phyloP scores from a whole-genome alignment of 1,140 invertebrate species.

The Brachionus manjavacas region DNA sequence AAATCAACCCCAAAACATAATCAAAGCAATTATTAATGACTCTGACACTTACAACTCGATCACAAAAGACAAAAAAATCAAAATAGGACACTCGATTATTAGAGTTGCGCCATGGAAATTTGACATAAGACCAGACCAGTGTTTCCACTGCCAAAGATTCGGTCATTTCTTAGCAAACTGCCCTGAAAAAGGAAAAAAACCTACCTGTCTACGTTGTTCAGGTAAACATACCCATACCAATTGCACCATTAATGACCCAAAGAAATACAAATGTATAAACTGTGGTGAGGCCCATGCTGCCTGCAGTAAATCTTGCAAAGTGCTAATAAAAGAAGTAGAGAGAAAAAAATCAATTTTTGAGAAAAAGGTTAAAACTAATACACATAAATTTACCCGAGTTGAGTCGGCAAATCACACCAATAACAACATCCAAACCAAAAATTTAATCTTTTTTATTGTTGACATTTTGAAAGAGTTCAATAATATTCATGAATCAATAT shows the following conservation, averaged over 20 bases:
- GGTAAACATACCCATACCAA: not conserved
- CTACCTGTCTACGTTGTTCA: not conserved
- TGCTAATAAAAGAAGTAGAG: too few species aligned
- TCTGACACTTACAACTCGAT: not conserved
- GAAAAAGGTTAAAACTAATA: not conserved
- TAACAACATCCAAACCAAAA: not conserved
- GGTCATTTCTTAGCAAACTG: not conserved
- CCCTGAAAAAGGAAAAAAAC: not conserved
- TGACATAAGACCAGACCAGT: not conserved
- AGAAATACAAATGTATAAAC: not conserved
- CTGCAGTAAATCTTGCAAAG: not conserved
- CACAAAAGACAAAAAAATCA: not conserved
- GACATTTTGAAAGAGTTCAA: not conserved
- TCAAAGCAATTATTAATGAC: not conserved
- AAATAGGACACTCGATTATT: not conserved
- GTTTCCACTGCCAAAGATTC: not conserved
- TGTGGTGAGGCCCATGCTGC: not conserved
- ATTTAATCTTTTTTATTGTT: not conserved
- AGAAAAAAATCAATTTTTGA: too few species aligned
- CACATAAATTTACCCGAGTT: not conserved
- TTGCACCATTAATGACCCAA: not conserved
- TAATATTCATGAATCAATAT: not conserved
- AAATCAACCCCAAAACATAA: not conserved
- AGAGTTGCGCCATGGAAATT: not conserved
- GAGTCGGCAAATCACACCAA: not conserved